A percentile compares a stretch with the other conserved stretches of the same genome.
Evolutionary conservation across 1,140 invertebrate species (phyloP).

Genomic region (Ceratoteleas bidentatus): DNA sequence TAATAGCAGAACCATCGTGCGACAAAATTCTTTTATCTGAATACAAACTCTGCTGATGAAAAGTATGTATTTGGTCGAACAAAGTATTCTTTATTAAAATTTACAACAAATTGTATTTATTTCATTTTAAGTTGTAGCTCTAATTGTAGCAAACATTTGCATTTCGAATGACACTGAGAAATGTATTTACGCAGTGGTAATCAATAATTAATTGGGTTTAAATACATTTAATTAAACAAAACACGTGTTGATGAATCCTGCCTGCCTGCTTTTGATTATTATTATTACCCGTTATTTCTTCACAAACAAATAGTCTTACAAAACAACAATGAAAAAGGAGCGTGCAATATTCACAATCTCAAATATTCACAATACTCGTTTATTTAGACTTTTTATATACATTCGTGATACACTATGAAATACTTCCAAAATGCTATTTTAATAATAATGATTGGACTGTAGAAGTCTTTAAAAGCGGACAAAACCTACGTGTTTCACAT

Average conservation of each 20-base stretch:
- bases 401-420: conserved; percentile 29
- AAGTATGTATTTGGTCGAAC: conserved; percentile 36
- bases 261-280: not conserved
- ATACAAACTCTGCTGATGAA: conserved; percentile 28
- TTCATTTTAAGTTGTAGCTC: conserved; percentile 46
- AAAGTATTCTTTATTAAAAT: conserved; percentile 35
- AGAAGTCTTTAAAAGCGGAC: conserved; percentile 36
- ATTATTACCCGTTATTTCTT: not conserved
- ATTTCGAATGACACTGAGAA: conserved; percentile 36
- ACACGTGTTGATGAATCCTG: not conserved
- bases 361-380: conserved; percentile 6
- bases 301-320: not conserved
- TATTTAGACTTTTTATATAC: conserved; percentile 33
- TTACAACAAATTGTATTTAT: conserved; percentile 27
- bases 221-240: conserved; percentile 42
- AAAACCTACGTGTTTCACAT: conserved; percentile 1
- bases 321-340: not conserved
- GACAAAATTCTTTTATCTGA: conserved; percentile 28
- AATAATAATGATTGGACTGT: conserved; percentile 13
- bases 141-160: conserved; percentile 22
- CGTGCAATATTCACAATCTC: not conserved
- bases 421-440: conserved; percentile 26
- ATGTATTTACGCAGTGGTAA: conserved; percentile 46
- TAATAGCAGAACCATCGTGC: conserved; percentile 1
- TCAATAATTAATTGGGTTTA: conserved; percentile 48